Evolutionary conservation across 2,113 vertebrate species (phyloP).

Genomic region (Lepisosteus osseus): DNA sequence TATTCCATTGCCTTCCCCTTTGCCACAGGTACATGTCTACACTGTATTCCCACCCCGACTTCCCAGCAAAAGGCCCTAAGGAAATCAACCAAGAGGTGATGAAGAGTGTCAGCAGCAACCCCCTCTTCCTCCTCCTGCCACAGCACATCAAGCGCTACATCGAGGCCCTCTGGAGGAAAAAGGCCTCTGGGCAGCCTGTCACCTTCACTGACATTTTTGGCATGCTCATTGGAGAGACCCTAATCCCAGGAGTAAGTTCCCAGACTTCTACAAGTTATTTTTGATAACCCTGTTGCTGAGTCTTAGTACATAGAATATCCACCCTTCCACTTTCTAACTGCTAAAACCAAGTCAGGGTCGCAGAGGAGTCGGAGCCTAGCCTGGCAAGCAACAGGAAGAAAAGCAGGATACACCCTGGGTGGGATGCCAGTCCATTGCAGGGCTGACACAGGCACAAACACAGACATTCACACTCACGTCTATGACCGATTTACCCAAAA

Average conservation of each 20-base stretch:
- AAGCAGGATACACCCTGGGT: too few species aligned
- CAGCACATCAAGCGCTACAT: slow-evolving; percentile 90
- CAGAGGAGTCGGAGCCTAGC: too few species aligned
- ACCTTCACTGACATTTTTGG: slow-evolving; percentile 97
- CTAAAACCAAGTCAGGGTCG: too few species aligned
- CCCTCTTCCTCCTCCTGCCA: slow-evolving; percentile 84
- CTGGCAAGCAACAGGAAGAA: too few species aligned
- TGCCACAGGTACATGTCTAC: slow-evolving; percentile 88
- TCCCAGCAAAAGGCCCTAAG: slow-evolving; percentile 82
- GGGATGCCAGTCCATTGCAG: too few species aligned
- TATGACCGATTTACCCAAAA: too few species aligned
- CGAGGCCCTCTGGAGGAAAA: slow-evolving; percentile 93
- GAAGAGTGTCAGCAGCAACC: slow-evolving; percentile 86
- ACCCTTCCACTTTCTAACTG: not conserved
- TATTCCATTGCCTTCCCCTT: not conserved
- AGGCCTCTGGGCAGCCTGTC: slow-evolving; percentile 89
- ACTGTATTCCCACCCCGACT: slow-evolving; percentile 88
- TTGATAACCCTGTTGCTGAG: not conserved
- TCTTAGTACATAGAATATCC: not conserved
- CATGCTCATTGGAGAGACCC: slow-evolving; percentile 96
- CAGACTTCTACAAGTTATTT: not conserved
- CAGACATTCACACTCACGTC: too few species aligned
- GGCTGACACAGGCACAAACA: too few species aligned
- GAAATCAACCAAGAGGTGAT: slow-evolving; percentile 92
- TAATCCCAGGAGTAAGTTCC: slow-evolving; percentile 81